These are phyloP conservation scores for Notarius lentiginosus DNA, from an alignment of 2,113 vertebrate species.

Conservation along the genomic window DNA sequence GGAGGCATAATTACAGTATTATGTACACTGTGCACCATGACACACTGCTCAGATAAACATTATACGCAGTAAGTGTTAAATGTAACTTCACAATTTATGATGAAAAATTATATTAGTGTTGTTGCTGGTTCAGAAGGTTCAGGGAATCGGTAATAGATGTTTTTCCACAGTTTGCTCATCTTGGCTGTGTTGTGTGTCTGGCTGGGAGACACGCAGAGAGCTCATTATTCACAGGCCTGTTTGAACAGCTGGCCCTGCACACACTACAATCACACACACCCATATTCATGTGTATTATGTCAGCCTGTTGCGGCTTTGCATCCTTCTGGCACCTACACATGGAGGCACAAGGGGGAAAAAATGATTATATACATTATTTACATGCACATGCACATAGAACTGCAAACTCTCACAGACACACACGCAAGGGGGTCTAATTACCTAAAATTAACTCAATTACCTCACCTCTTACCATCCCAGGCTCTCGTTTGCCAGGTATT, in stretches of 20 bases:
- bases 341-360: conserved; percentile 23
- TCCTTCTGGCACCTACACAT: conserved; percentile 41
- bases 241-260: conserved; percentile 49
- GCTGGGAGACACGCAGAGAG: conserved; percentile 45
- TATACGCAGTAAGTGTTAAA: neutral
- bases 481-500: conserved; percentile 39
- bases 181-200: conserved; percentile 38
- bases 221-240: conserved; percentile 52
- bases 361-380: conserved; percentile 35
- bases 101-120: conserved; percentile 1
- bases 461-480: conserved; percentile 27
- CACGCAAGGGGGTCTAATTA: conserved; percentile 37
- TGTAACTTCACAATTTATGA: neutral
- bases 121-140: conserved; percentile 9
- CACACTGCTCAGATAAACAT: neutral
- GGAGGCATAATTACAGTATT: conserved; percentile 2
- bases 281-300: conserved; percentile 49
- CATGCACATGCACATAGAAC: conserved; percentile 14
- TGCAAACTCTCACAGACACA: conserved; percentile 47
- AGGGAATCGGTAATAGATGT: conserved; percentile 44
- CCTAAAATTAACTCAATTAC: conserved; percentile 48
- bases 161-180: conserved; percentile 40
- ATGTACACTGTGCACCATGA: neutral
- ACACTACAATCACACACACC: conserved; percentile 39
- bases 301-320: conserved; percentile 46